Evolutionary conservation across 1,140 invertebrate species (phyloP), one percentile per base, ranked within the genome.

Genomic region (Drosophila triauraria): DNA sequence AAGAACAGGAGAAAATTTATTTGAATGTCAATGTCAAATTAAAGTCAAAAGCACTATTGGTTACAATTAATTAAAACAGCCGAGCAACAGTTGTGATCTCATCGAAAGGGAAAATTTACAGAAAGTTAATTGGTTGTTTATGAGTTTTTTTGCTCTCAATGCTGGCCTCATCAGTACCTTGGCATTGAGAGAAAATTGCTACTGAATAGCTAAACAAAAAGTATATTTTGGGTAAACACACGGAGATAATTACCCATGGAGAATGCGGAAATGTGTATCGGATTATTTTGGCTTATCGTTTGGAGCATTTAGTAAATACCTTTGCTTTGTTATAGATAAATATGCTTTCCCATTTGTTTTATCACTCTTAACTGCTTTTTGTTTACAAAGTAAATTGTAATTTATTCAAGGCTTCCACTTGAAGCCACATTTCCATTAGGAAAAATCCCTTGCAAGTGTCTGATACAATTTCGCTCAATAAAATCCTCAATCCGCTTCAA

Each of bases 1-100:
- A 30, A 35, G 48, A 62, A 63, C 50, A 35, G 42, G 63, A 47
- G 44, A 20, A 61, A 57, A 54, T 27, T 44, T 62, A 83, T 88
- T 90, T 90, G 78, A 90, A 90, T 79, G 81, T 56, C 85, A 90
- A 90, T 82, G 85, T 90, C 85, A 76, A 82, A 70, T 75, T 75
- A 90, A 90, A 76, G 85, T 90, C 81, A 82, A 32, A 54, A 61
- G 23, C 59, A 38, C 56, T 56, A 77, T 76, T 81, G 75, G 44
- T 78, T 78, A 78, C 46, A 62, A 20, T 88, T 87, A 88, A 88
- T 84, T 83, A 87, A 83, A 42, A 6, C 15, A 40, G 12, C 12
- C n/a, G 32, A 23, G n/a, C 35, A 44, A 35, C 30, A 53, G 27
- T 43, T 68, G 62, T 77, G 74, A 77, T 58, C 62, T 77, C 75